Evolutionary conservation across 2,797 vertebrate genomes (phyloP), one percentile per base, ranked within the genome.

Genomic region (Sparus aurata): DNA sequence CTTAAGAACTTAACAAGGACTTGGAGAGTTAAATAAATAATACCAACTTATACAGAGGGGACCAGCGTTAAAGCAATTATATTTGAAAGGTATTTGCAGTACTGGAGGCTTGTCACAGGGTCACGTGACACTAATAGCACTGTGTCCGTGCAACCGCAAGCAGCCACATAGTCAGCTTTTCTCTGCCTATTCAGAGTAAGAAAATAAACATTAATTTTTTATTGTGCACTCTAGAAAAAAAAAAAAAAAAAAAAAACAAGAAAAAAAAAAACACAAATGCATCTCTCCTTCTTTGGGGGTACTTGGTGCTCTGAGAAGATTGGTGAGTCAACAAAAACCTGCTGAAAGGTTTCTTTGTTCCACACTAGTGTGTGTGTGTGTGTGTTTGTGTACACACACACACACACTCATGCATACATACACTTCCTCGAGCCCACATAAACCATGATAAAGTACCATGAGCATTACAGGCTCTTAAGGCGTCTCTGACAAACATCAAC

Each of bases 161-260:
- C 12, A n/a, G 72, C 77, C 15, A 54, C 47, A 67, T 43, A 43
- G 13, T 65, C 46, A 82, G 34, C 57, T 0, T 25, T 68, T 75
- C 18, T 49, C 72, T 77, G 54, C 60, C 46, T 69, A 55, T 75
- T 66, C 34, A 71, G 38, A 53, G 41, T n/a, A 66, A 68, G 53
- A 91, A 89, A 81, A 80, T 66, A 71, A 70, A 73, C 71, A 91
- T 91, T 76, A 83, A 87, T 84, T 77, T 92, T 92, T 91, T 65
- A 88, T 89, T 71, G 57, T 61, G 82, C 59, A 74, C 82, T 91
- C 47, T 34, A 70, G 77, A 80, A 85, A 83, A 91, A 83, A 91
- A 82, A 3, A 27, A n/a, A n/a, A n/a, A 27, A 27, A 27, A 27
- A 27, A 4, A 27, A 85, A 83, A 91, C 83, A 91, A 82, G 3